Base-by-base conservation (phyloP, 2,797 vertebrate species). In the Poecile montanus region DNA sequence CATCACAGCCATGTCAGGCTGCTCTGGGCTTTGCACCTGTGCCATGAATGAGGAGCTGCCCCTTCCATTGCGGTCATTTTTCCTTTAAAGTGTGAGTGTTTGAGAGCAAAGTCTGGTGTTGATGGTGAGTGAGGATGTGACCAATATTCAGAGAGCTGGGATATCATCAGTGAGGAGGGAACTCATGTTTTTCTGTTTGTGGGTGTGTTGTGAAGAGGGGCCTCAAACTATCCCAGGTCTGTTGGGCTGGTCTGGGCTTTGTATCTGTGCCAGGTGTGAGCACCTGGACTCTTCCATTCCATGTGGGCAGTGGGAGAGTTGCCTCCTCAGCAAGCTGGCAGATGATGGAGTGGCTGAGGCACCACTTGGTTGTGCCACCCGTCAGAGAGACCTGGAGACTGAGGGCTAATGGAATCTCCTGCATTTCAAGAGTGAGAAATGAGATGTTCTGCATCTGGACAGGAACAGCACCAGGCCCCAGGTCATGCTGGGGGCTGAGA, bases 81-180 rank as follows among this genome's bases (percentile, higher is more conserved):
- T 68, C 10, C 30, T 23, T 17, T 12, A 19, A 26, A 44, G 2
- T n/a, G 13, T 7, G 23, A 15, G 10, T 16, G 6, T 71, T 44
- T 44, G 21, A 32, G 1, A 23, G 21, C 11, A 23, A 45, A 32
- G 15, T 1, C 7, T 40, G 13, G 5, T 32, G 15, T 26, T 30
- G 9, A 15, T 32, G 40, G 20, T 2, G 2, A 4, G 0, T 62
- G 44, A 30, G 30, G 26, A 14, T 1, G 0, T n/a, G 4, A 16
- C 4, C 12, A 27, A n/a, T 7, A 23, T 6, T 14, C 29, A 12
- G 10, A 18, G 11, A 29, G 18, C 0, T 29, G 14, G 1, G 6
- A 5, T 63, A 16, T 25, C 20, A 11, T 30, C 32, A 8, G 16
- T 30, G 40, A 45, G 3, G 8, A 0, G 14, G 4, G 7, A 40